Evolutionary conservation across 2,113 vertebrate species (phyloP).

Genomic region (Cyanoderma ruficeps): DNA sequence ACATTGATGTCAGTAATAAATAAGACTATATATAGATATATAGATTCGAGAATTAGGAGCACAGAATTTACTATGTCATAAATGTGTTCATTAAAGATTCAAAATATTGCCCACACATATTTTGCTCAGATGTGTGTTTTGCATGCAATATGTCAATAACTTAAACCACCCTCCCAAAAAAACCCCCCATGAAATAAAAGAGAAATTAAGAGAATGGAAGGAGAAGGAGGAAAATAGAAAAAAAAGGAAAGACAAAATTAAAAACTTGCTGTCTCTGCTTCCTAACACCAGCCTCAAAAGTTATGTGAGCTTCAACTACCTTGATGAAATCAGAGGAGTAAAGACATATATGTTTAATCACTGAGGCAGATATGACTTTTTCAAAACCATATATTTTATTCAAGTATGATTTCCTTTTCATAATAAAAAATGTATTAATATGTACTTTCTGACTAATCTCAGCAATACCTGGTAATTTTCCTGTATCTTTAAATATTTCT

Average conservation of each 20-base stretch:
- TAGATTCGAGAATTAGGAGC: neutral
- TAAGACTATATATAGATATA: neutral
- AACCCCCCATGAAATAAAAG: neutral
- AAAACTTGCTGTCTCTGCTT: neutral
- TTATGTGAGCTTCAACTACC: neutral
- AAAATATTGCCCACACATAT: neutral
- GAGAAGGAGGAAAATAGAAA: neutral
- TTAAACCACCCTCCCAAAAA: neutral
- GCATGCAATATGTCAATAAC: neutral
- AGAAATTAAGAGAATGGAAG: neutral
- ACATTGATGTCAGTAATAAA: neutral
- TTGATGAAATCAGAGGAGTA: slow-evolving; percentile 40
- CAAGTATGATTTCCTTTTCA: slow-evolving; percentile 83
- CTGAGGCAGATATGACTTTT: slow-evolving; percentile 60
- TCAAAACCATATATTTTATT: slow-evolving; percentile 87
- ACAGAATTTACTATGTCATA: neutral
- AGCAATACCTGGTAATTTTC: slow-evolving; percentile 79
- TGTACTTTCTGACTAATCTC: slow-evolving; percentile 74
- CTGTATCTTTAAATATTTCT: slow-evolving; percentile 86
- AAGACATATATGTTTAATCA: slow-evolving; percentile 57
- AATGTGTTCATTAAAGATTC: neutral
- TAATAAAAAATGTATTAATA: slow-evolving; percentile 86
- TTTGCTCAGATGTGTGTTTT: neutral
- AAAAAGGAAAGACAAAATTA: neutral
- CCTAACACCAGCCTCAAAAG: neutral